Conservation (phyloP, 2,888 invertebrate genomes). For the Creontiades dilutus region DNA sequence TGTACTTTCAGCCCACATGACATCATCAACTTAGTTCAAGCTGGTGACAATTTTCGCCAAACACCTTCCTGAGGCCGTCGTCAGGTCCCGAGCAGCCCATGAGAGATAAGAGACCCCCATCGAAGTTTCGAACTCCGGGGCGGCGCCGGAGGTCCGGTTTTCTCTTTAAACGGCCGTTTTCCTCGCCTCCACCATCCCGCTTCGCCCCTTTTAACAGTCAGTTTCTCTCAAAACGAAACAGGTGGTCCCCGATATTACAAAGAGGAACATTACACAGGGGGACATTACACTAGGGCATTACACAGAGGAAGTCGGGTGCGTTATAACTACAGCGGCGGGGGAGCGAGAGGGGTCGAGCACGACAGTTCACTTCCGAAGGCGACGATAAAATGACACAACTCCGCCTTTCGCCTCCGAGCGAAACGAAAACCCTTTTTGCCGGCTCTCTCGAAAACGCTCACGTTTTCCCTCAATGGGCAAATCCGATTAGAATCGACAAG, state of each 20-base stretch:
- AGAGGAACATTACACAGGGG: background rate
- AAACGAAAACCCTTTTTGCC: background rate
- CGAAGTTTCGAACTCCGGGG: background rate
- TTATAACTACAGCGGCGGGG: background rate
- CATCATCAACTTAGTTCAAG: too few species aligned
- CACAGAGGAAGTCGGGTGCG: background rate
- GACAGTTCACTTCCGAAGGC: constrained; percentile 30
- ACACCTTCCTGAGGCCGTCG: too few species aligned
- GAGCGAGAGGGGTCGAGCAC: background rate
- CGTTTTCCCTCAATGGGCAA: too few species aligned
- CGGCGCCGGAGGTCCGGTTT: background rate
- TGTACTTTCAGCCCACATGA: too few species aligned
- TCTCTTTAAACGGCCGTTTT: background rate
- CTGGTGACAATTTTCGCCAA: too few species aligned
- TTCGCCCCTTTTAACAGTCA: too few species aligned
- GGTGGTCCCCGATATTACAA: background rate
- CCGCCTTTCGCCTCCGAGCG: background rate
- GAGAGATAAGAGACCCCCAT: too few species aligned
- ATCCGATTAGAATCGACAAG: too few species aligned
- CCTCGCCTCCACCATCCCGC: too few species aligned
- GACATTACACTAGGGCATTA: background rate
- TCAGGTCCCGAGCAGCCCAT: too few species aligned
- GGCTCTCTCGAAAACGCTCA: background rate
- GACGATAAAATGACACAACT: constrained; percentile 27
- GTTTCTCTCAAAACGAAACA: background rate